These are phyloP conservation scores for Lycocerus yunnanus DNA, from an alignment of 2,888 invertebrate species.

Conservation along the genomic window DNA sequence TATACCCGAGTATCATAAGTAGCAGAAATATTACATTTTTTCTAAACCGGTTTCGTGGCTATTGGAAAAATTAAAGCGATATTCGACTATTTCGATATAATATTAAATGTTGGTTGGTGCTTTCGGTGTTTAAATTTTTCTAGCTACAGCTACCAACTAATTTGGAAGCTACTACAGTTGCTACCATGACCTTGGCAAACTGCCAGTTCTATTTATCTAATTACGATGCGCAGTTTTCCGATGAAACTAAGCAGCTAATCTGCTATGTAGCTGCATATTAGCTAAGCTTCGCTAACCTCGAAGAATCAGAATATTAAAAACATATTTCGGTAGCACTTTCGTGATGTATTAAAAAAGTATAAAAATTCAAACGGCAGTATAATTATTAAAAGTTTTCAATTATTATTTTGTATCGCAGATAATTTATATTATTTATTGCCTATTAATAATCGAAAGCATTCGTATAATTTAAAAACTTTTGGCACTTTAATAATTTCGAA, in stretches of 20 bases:
- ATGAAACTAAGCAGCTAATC: not conserved
- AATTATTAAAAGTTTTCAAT: not conserved
- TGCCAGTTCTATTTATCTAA: not conserved
- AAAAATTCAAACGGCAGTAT: not conserved
- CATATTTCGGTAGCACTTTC: not conserved
- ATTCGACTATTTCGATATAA: not conserved
- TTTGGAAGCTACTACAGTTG: not conserved
- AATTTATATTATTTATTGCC: not conserved
- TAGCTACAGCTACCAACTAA: not conserved
- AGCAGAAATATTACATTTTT: not conserved
- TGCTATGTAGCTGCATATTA: not conserved
- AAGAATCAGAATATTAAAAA: not conserved
- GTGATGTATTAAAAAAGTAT: not conserved
- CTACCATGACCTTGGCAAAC: not conserved
- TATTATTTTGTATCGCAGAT: not conserved
- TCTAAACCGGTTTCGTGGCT: not conserved
- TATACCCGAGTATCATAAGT: not conserved
- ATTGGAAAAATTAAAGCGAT: not conserved
- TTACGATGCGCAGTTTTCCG: not conserved
- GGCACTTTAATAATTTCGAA: conserved; percentile 17
- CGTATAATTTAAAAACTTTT: conserved; percentile 1
- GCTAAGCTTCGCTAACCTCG: not conserved
- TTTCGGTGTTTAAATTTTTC: not conserved
- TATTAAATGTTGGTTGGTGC: too few relatives aligned
- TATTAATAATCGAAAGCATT: conserved; percentile 4